Conservation (phyloP, 2,113 vertebrate genomes). For the Dolichallabes microphthalmus region DNA sequence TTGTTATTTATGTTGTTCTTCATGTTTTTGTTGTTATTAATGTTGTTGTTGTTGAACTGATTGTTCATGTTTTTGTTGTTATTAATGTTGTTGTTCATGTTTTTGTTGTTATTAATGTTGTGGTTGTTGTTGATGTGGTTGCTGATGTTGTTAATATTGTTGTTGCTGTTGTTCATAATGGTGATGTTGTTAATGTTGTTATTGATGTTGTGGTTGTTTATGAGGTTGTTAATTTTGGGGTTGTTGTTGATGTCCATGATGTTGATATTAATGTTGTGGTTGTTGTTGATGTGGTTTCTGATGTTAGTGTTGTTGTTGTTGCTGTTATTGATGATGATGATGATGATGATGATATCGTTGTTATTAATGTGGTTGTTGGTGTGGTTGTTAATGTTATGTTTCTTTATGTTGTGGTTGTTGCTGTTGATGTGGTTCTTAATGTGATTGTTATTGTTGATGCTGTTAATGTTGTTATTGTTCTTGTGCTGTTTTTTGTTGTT, state of each 20-base stretch:
- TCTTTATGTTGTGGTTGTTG: too few species aligned
- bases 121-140: background rate
- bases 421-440: too few species aligned
- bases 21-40: background rate
- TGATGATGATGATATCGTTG: too few species aligned
- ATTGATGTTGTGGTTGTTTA: background rate
- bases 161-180: background rate
- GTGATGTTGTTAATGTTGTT: background rate
- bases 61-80: too few species aligned
- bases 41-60: background rate
- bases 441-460: too few species aligned
- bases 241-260: background rate
- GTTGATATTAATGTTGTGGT: background rate
- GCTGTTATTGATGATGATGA: too few species aligned
- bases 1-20: background rate
- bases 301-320: too few species aligned
- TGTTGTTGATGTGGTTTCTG: background rate
- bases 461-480: too few species aligned
- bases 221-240: background rate
- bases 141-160: too few species aligned
- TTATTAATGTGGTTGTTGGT: slow-evolving; percentile 48
- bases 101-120: too few species aligned
- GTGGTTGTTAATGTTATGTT: background rate
- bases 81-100: background rate
- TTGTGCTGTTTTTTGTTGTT: too few species aligned